phyloP scores from a whole-genome alignment of 2,113 vertebrate species.

The Greenwoodochromis staneri region DNA sequence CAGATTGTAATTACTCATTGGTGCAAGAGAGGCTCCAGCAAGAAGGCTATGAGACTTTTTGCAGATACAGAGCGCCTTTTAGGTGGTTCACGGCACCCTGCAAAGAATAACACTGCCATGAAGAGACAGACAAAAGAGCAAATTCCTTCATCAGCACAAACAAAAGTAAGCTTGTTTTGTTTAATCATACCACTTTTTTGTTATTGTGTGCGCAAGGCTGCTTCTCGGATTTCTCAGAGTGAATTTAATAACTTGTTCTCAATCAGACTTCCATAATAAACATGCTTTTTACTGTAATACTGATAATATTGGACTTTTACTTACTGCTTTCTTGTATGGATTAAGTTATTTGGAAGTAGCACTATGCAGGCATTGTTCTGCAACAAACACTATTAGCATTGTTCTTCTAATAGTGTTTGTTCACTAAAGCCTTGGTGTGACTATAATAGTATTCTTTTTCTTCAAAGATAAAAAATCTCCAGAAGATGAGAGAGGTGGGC shows the following conservation, averaged over 20 bases:
- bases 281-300: not conserved
- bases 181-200: not conserved
- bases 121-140: not conserved
- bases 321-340: not conserved
- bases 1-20: constrained; percentile 56
- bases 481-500: constrained; percentile 60
- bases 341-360: not conserved
- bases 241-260: not conserved
- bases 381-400: not conserved
- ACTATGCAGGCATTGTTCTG: not conserved
- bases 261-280: not conserved
- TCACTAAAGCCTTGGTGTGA: not conserved
- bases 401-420: not conserved
- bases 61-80: constrained; percentile 57
- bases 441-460: constrained; percentile 29
- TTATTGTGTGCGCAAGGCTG: not conserved
- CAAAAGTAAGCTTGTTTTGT: constrained; percentile 3
- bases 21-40: constrained; percentile 26
- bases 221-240: not conserved
- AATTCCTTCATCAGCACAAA: not conserved
- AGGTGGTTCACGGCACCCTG: not conserved
- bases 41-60: not conserved
- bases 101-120: not conserved
- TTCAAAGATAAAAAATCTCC: constrained; percentile 21
- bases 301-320: not conserved